Evolutionary conservation across 2,888 invertebrate genomes (phyloP), one percentile per base, ranked within the genome.

Genomic region (Colletes collaris): DNA sequence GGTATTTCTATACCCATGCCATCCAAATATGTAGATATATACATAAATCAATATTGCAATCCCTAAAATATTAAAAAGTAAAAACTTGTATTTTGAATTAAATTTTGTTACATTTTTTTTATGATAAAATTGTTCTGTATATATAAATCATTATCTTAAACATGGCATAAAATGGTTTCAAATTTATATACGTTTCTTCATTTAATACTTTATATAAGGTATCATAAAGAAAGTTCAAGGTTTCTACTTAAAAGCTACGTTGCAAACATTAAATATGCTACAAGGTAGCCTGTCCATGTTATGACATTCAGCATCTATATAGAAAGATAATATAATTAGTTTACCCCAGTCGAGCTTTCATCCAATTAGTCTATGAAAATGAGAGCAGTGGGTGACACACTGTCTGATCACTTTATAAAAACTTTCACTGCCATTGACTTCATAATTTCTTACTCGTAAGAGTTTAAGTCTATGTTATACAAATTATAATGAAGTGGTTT

Each of bases 341-440:
- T 92, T 92, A 91, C 91, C 91, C 88, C 84, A 90, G 88, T 87
- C 88, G 77, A 87, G 82, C 82, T 83, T 75, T 86, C 85, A 93
- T 93, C 92, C 92, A 92, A 93, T 93, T 93, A 92, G 91, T 83
- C 72, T 67, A 78, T 78, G 76, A 87, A 90, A 92, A 92, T 90
- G 89, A 89, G 92, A 92, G 84, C 91, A 92, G 84, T 91, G 85
- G 90, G 89, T 90, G 88, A 91, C 88, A 89, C 74, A 79, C 85
- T 80, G 87, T 90, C 88, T 89, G 86, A 82, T 76, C 87, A 87
- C 81, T 86, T 86, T 83, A 82, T 74, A 78, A 71, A 86, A 90
- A 91, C 90, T 90, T 92, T 92, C 91, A 91, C 90, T 92, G 91
- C 89, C 91, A 91, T 87, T 89, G 84, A 90, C 87, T 88, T 81